Percentiles rank a stretch among this genome's conserved stretches.
These are phyloP conservation scores for Psittacula echo DNA, from an alignment of 2,797 vertebrate species.

Conservation along the genomic window DNA sequence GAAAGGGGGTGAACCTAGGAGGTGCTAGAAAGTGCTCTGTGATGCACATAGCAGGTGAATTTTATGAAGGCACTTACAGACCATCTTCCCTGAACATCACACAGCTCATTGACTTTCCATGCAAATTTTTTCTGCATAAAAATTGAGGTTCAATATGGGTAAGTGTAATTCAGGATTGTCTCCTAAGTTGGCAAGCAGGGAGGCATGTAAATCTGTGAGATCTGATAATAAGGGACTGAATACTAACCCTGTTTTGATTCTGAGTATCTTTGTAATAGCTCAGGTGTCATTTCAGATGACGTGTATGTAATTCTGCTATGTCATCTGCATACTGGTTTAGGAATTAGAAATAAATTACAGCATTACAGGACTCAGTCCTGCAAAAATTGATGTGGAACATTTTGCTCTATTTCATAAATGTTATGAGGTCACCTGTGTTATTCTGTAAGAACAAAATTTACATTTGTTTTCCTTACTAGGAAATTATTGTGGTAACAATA, in stretches of 20 bases:
- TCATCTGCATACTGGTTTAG: background rate
- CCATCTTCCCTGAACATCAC: background rate
- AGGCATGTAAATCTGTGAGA: background rate
- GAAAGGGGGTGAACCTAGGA: background rate
- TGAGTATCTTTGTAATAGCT: background rate
- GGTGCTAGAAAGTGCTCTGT: background rate
- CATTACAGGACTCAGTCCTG: background rate
- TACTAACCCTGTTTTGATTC: background rate
- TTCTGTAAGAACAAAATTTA: background rate
- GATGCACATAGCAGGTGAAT: background rate
- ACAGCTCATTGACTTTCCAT: background rate
- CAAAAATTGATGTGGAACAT: background rate
- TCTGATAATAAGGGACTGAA: background rate
- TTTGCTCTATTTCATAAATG: background rate
- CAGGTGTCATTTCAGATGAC: background rate
- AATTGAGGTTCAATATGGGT: background rate
- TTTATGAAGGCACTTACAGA: background rate
- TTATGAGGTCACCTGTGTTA: background rate
- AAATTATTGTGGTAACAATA: background rate
- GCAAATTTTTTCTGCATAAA: background rate
- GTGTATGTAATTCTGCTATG: background rate
- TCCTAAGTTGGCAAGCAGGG: background rate
- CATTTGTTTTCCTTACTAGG: background rate
- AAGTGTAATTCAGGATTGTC: background rate
- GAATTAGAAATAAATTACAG: slow-evolving; percentile 9